Evolutionary conservation across 1,140 invertebrate species (phyloP).

Genomic region (Drosophila suzukii): DNA sequence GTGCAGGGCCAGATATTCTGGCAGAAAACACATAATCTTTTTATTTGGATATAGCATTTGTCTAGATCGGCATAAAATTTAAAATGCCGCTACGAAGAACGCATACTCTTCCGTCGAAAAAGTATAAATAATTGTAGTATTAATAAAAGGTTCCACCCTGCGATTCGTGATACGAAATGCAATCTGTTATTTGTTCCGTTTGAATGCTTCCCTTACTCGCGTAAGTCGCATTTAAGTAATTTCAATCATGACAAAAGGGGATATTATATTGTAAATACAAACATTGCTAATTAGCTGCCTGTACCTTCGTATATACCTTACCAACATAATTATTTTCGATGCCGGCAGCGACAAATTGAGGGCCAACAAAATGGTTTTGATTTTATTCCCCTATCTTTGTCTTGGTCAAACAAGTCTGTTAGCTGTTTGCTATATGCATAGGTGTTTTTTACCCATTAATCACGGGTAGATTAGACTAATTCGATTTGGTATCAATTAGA

Average conservation of each 20-base stretch:
- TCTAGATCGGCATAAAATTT: neutral
- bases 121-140: neutral
- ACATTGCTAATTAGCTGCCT: slow-evolving; percentile 18
- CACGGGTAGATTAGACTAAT: slow-evolving; percentile 5
- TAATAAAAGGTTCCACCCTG: slow-evolving; percentile 16
- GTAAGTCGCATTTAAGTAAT: slow-evolving; percentile 12
- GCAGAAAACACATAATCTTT: slow-evolving; percentile 23
- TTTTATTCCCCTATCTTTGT: slow-evolving; percentile 38
- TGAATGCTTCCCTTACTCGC: neutral
- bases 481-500: neutral
- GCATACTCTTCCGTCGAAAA: slow-evolving; percentile 8
- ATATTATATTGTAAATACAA: neutral
- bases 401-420: slow-evolving; percentile 33
- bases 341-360: slow-evolving; percentile 25
- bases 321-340: slow-evolving; percentile 40
- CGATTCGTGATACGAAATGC: neutral
- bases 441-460: slow-evolving; percentile 11
- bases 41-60: slow-evolving; percentile 2
- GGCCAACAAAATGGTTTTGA: slow-evolving; percentile 34
- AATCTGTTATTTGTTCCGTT: slow-evolving; percentile 31
- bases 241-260: slow-evolving; percentile 1
- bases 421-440: slow-evolving; percentile 8
- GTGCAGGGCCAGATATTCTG: slow-evolving; percentile 34
- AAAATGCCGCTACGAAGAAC: neutral
- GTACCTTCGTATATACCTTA: slow-evolving; percentile 11